Conservation (phyloP, 2,797 vertebrate species). For the Chaenodraco wilsoni region DNA sequence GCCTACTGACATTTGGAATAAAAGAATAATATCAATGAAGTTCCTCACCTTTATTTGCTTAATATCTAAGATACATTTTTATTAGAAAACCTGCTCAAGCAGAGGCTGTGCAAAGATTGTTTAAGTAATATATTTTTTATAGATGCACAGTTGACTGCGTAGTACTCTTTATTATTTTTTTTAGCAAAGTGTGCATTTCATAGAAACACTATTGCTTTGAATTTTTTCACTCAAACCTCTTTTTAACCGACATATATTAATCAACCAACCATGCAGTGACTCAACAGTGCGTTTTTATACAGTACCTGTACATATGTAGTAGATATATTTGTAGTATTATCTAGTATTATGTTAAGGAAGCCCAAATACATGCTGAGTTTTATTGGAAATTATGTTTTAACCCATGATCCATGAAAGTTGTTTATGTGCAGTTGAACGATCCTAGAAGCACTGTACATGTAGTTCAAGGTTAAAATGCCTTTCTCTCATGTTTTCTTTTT, state of each 20-base stretch:
- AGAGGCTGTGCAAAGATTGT: conserved; percentile 72
- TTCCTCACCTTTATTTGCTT: conserved; percentile 77
- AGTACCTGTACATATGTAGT: too few relatives aligned
- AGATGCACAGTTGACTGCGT: conserved; percentile 38
- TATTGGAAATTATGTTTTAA: not conserved
- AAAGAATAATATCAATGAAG: conserved; percentile 80
- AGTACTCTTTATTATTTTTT: conserved; percentile 37
- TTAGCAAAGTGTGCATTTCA: conserved; percentile 56
- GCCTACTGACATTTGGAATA: conserved; percentile 78
- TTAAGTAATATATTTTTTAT: conserved; percentile 73
- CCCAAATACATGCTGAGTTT: not conserved
- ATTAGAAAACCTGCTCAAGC: conserved; percentile 66
- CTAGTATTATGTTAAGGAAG: conserved; percentile 2
- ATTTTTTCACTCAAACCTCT: not conserved
- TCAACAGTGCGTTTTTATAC: not conserved
- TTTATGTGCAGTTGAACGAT: too few relatives aligned
- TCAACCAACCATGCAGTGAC: conserved; percentile 1
- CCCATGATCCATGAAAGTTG: not conserved
- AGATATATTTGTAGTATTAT: not conserved
- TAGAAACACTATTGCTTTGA: conserved; percentile 23
- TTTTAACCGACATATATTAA: conserved; percentile 17
- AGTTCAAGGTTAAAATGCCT: not conserved
- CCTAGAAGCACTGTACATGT: too few relatives aligned
- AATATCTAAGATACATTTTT: conserved; percentile 78
- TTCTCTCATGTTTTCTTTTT: not conserved